Base-by-base conservation (phyloP, 2,888 invertebrate genomes). In the Pyrgus malvae region DNA sequence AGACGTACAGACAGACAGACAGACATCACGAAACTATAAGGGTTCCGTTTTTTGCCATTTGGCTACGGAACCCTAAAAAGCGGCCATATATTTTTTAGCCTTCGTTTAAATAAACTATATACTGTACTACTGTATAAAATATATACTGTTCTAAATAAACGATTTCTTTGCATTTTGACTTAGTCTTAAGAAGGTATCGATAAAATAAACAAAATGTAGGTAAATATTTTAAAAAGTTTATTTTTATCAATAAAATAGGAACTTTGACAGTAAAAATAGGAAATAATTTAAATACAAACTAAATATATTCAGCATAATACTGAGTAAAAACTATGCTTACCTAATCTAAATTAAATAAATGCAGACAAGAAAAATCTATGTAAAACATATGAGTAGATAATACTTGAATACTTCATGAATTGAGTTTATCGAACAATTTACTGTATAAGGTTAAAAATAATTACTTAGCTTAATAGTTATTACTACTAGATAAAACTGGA, bases 161-260 rank as follows among this genome's bases (percentile, higher is more conserved):
- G 6, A 23, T 23, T 23, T 5, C 3, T 3, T 23, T 23, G 3
- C 6, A 23, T 23, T 23, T 21, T 4, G 6, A 21, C 21, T 21
- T 8, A 7, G 4, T 2, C 14, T 2, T 7, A 37, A 37, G 17
- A 17, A 17, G 37, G 16, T 1, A 8, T 1, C 23, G 16, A 19
- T 9, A 37, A 37, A 17, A 17, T 17, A 8, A n/a, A 7, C 9
- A 27, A 27, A 27, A 27, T 3, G 2, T 33, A 6, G 3, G 7
- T 35, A 16, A 12, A 35, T 3, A 14, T 7, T 38, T 21, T 11
- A 55, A 60, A 60, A 46, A 48, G 56, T 58, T 51, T 49, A 41
- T 59, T 59, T 50, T 33, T 33, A 14, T 33, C 6, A 58, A 59
- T 46, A 62, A 49, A 67, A 66, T 74, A 72, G 72, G 71, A 73